Evolutionary conservation across 1,140 invertebrate species (phyloP), one percentile per base, ranked within the genome.

Genomic region (Eueides isabella): DNA sequence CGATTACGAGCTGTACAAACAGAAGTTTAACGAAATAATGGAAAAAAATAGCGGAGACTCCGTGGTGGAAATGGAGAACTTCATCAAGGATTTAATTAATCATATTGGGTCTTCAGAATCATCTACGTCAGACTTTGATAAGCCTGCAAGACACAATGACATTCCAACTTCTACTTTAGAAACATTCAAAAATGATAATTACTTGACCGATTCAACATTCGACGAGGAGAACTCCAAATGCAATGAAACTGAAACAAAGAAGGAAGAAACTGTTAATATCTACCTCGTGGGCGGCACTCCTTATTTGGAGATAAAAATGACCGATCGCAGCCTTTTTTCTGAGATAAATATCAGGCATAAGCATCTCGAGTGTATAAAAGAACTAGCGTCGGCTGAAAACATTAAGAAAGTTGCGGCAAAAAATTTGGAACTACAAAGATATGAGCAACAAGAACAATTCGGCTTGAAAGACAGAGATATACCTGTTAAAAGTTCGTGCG

Each of bases 1-100:
- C n/a, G 90, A 92, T 61, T 90, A 88, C 74, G 90, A 92, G 68
- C 19, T 80, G 5, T 92, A 89, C 33, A 92, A 90, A 68, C 71
- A 83, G 44, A 87, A 83, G 72, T 91, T 86, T 70, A 71, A 90
- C 26, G 82, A 87, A 19, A 90, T 90, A 61, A 61, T 91, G 30
- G 38, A 79, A 5, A 90, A 86, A 61, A 88, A 80, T 62, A 80
- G 81, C 38, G 79, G 80, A 2, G 84, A 89, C 14, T 79, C 84
- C 1, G 44, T 91, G 2, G 35, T 70, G 4, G 87, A 91, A 61
- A 88, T 90, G 86, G 86, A 89, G 74, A 77, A 85, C 29, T 90
- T 91, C 41, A 86, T 92, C 26, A 88, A 82, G 75, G 85, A 88
- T 61, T 85, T 90, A 76, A 83, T 92, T 63, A 81, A 87, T 5